Conservation (phyloP, 2,888 invertebrate species). For the Epirrhoe tristata region DNA sequence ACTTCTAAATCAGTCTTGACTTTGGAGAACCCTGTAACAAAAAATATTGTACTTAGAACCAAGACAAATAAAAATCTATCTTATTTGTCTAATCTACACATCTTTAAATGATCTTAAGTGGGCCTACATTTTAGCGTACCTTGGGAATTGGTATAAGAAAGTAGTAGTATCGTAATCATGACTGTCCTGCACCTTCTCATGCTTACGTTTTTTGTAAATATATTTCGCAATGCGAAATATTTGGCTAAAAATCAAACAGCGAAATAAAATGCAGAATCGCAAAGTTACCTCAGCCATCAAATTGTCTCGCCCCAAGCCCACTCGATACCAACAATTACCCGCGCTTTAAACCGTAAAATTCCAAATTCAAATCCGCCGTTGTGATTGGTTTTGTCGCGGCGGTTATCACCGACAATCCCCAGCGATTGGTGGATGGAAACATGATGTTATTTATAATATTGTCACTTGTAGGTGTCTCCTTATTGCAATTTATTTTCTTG, state of each 20-base stretch:
- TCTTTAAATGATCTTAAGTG: no score
- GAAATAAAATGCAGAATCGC: neutral
- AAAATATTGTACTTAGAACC: neutral
- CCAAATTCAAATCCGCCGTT: constrained; percentile 64
- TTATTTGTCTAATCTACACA: no score
- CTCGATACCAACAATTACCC: constrained; percentile 56
- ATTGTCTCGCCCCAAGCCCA: constrained; percentile 51
- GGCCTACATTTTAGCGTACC: no score
- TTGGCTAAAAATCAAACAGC: neutral
- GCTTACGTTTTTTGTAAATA: no score
- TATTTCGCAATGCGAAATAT: neutral
- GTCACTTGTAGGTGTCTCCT: constrained; percentile 74
- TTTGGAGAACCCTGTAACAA: constrained; percentile 32
- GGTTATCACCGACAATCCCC: constrained; percentile 48
- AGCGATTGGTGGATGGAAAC: constrained; percentile 73
- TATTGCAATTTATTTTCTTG: constrained; percentile 78
- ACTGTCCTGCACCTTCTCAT: no score
- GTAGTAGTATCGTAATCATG: no score
- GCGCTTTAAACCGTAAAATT: constrained; percentile 65
- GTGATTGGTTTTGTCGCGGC: constrained; percentile 61
- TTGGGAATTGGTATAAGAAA: no score
- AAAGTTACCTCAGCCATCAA: constrained; percentile 13
- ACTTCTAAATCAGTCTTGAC: constrained; percentile 11
- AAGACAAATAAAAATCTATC: no score
- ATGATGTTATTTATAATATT: constrained; percentile 82